Base-by-base conservation (phyloP, 2,888 invertebrate species). In the Thereva nobilitata region DNA sequence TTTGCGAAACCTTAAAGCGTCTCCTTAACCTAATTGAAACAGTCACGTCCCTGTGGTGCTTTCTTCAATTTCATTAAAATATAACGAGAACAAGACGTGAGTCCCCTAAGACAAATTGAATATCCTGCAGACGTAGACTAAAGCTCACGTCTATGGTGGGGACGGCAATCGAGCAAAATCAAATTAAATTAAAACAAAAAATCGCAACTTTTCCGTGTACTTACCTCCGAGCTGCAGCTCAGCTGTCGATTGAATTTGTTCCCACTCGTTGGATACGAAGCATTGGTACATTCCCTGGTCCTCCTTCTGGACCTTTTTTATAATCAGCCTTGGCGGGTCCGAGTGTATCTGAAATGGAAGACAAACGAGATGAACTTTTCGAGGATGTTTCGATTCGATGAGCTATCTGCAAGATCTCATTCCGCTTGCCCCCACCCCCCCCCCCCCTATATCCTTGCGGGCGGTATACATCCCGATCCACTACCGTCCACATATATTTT, bases 201-300 rank as follows among this genome's bases (percentile, higher is more conserved):
- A 40, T 6, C 7, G 61, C 38, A 54, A 45, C 63, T n/a, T 34
- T 49, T 57, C n/a, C 45, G 53, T 55, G 47, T 57, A 76, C 84
- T 84, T 80, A 92, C 92, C 90, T 72, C 93, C 92, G 75, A 93
- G 84, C 73, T 89, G 85, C 56, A 92, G 84, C 78, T 94, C 92
- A 1, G 92, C 89, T 0, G 89, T 87, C 7, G 91, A 92, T 78
- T 93, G 93, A 10, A 89, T 88, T 80, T 92, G 91, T 76, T 93
- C 93, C 82, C 89, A 89, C 72, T 90, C 89, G 75, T 92, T 93
- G 75, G 89, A 88, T 5, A 90, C 92, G 73, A 95, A 88, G 78
- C 95, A 96, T 76, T 96, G 95, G 81, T 93, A 96, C 87, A 95
- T 90, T 49, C 95, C 96, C 67, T 90, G 87, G 79, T 95, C 95